A percentile compares a stretch with the other conserved stretches of the same genome.
Conservation (phyloP, 2,888 invertebrate genomes). For the Lamellibrachia satsuma region DNA sequence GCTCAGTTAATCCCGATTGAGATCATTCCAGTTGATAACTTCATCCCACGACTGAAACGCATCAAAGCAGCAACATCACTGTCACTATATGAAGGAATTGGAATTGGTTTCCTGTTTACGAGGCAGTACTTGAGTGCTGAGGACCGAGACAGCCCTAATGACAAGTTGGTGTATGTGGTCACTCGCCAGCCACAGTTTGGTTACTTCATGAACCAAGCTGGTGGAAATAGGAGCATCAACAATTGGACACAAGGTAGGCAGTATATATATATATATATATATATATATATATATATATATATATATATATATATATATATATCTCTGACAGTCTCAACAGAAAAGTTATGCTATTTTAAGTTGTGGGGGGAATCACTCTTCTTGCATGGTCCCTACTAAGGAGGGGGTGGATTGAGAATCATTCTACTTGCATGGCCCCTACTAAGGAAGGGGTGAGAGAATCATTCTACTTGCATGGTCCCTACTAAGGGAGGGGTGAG, state of each 20-base stretch:
- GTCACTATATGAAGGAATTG: slow-evolving; percentile 45
- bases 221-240: slow-evolving; percentile 48
- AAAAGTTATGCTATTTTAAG: too few relatives aligned
- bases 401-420: too few relatives aligned
- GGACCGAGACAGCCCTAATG: slow-evolving; percentile 58
- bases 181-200: slow-evolving; percentile 56
- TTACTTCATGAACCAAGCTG: slow-evolving; percentile 51
- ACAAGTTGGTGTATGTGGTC: slow-evolving; percentile 52
- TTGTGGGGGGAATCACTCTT: too few relatives aligned
- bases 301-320: too few relatives aligned
- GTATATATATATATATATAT: too few relatives aligned
- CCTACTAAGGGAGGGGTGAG: too few relatives aligned
- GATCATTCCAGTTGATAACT: slow-evolving; percentile 62
- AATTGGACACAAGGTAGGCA: slow-evolving; percentile 65
- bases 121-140: slow-evolving; percentile 53
- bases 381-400: too few relatives aligned
- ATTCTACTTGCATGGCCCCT: too few relatives aligned
- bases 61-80: slow-evolving; percentile 58
- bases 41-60: slow-evolving; percentile 55
- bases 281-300: too few relatives aligned
- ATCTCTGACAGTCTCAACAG: too few relatives aligned
- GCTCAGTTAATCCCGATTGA: slow-evolving; percentile 60
- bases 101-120: slow-evolving; percentile 55
- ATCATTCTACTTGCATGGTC: too few relatives aligned
- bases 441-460: too few relatives aligned